Evolutionary conservation across 2,888 invertebrate genomes (phyloP).

Genomic region (Galeopsomyia nigrocyanea): DNA sequence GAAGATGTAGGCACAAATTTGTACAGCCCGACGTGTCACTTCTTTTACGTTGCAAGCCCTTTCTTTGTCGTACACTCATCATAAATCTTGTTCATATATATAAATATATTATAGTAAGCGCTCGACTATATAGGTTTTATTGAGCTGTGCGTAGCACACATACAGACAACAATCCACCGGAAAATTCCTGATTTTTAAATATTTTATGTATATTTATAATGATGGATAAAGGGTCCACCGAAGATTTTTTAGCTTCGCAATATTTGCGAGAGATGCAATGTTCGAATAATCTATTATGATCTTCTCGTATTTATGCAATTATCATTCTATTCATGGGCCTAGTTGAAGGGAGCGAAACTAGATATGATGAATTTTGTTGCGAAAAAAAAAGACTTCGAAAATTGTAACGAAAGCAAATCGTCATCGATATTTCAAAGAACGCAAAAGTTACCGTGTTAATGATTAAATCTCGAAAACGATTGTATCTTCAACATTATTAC

Average conservation of each 20-base stretch:
- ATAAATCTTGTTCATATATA: slow-evolving; percentile 36
- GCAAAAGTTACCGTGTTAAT: slow-evolving; percentile 49
- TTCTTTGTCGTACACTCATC: slow-evolving; percentile 33
- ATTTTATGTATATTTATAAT: slow-evolving; percentile 41
- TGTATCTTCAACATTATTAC: slow-evolving; percentile 46
- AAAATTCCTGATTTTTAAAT: too few relatives aligned
- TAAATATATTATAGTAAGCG: slow-evolving; percentile 25
- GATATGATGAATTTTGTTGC: slow-evolving; percentile 20
- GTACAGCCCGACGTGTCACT: slow-evolving; percentile 44
- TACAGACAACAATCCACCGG: too few relatives aligned
- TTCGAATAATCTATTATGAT: slow-evolving; percentile 42
- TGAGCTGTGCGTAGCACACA: slow-evolving; percentile 38
- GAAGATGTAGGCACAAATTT: slow-evolving; percentile 24
- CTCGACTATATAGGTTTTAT: slow-evolving; percentile 47
- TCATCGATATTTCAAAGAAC: slow-evolving; percentile 48
- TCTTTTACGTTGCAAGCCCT: slow-evolving; percentile 8
- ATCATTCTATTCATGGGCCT: slow-evolving; percentile 45
- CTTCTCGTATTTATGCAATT: slow-evolving; percentile 35
- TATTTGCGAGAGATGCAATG: slow-evolving; percentile 45
- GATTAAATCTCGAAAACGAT: slow-evolving; percentile 44
- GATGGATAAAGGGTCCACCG: slow-evolving; percentile 47
- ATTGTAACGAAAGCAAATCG: slow-evolving; percentile 44
- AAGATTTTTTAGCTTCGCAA: slow-evolving; percentile 45
- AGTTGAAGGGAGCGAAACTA: slow-evolving; percentile 28
- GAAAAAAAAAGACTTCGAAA: slow-evolving; percentile 26